These are phyloP conservation scores for Climacteris rufus DNA, from an alignment of 2,113 vertebrate species.

Conservation along the genomic window DNA sequence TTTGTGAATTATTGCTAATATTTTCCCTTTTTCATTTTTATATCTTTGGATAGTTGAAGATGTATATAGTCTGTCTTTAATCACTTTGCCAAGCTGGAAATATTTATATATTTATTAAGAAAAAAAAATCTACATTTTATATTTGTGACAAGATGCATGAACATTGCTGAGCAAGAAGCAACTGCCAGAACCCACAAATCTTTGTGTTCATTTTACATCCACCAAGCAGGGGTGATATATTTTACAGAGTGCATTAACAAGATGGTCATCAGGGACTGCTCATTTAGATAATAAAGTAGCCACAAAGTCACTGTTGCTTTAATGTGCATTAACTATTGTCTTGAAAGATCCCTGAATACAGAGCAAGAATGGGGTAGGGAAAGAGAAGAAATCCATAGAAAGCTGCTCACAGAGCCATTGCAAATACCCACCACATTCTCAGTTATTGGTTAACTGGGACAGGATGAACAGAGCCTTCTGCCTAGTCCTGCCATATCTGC, in stretches of 20 bases:
- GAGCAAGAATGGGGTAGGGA: not conserved
- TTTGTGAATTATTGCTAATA: slow-evolving; percentile 6
- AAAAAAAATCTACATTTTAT: slow-evolving; percentile 7
- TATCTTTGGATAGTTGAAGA: not conserved
- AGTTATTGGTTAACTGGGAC: not conserved
- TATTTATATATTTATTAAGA: not conserved
- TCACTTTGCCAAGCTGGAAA: slow-evolving; percentile 22
- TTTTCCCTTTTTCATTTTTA: slow-evolving; percentile 19
- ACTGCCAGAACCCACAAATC: slow-evolving; percentile 32
- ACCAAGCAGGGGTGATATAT: not conserved
- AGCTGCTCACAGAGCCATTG: not conserved
- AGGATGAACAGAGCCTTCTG: not conserved
- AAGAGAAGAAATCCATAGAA: not conserved
- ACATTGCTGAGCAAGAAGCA: not conserved
- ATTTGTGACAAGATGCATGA: slow-evolving; percentile 16
- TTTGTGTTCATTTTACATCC: not conserved
- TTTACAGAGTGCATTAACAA: not conserved
- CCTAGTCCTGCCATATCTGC: not conserved
- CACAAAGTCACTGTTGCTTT: not conserved
- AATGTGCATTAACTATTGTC: not conserved
- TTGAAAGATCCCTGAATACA: not conserved
- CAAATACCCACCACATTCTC: not conserved
- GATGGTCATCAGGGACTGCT: not conserved
- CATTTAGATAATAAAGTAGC: not conserved
- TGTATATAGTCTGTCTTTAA: slow-evolving; percentile 8